Base-by-base conservation (phyloP, 2,113 vertebrate genomes). In the Rhizomys pruinosus region DNA sequence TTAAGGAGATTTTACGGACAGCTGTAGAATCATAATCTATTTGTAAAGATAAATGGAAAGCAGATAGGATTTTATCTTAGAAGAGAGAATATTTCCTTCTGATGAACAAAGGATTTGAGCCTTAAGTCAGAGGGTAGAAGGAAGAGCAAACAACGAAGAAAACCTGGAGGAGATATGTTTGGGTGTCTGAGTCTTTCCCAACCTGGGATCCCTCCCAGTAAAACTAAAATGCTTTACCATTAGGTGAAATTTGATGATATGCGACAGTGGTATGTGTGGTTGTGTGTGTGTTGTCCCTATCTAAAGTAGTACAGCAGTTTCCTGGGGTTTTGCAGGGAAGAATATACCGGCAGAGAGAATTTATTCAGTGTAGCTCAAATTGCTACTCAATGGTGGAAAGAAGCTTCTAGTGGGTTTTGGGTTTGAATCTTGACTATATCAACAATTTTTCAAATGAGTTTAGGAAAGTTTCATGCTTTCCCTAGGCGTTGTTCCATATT, bases 1-100 rank as follows among this genome's bases (percentile, higher is more conserved):
- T 89, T 66, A 84, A 52, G 44, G 39, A 85, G 61, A 64, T 72
- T 73, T 89, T 78, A 34, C n/a, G 20, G 32, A 23, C 20, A 57
- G 66, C n/a, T 88, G 44, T 61, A 16, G 9, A 64, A 32, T 89
- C 63, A 32, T 64, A 64, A 92, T 85, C 64, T 72, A 34, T 92
- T 91, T 92, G 64, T 89, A 15, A 22, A 82, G n/a, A 74, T 88
- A 71, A 88, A 71, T 74, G 34, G 63, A 85, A 85, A 16, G 39
- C 0, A 6, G 63, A 13, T 68, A 52, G 47, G 47, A 11, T 74
- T 96, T 93, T 92, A 66, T 19, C 27, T 89, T 44, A 89, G 71
- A 87, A 44, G 23, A 92, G 27, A 85, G n/a, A n/a, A n/a, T n/a
- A 9, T 68, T 87, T 64, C 66, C 89, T 89, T 97, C 34, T 93